Percentiles rank a stretch among this genome's conserved stretches.
Evolutionary conservation across 2,888 invertebrate genomes (phyloP).

Genomic region (Galeruca laticollis): DNA sequence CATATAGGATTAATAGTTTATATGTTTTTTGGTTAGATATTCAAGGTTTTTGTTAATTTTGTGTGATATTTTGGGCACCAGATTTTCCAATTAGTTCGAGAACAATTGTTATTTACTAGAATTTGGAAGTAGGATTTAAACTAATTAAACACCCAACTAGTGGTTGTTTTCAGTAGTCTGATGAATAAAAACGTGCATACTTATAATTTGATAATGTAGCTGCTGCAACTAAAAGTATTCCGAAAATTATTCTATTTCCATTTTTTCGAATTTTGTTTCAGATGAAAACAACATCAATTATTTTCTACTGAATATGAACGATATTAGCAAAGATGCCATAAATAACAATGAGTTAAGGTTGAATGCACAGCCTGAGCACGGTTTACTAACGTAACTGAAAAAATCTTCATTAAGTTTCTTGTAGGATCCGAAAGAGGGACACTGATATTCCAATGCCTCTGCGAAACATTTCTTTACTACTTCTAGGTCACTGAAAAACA

Average conservation of each 20-base stretch:
- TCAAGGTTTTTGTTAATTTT: too few relatives aligned
- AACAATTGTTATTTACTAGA: too few relatives aligned
- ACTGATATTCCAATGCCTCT: slow-evolving; percentile 25
- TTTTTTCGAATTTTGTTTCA: neutral
- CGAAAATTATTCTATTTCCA: neutral
- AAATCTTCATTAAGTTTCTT: slow-evolving; percentile 42
- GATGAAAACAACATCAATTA: neutral
- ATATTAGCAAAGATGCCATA: slow-evolving; percentile 32
- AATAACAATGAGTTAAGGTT: slow-evolving; percentile 36
- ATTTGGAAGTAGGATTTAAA: too few relatives aligned
- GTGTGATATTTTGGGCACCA: too few relatives aligned
- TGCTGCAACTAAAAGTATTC: too few relatives aligned
- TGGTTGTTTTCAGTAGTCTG: too few relatives aligned
- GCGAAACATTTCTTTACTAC: slow-evolving; percentile 41
- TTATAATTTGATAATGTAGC: too few relatives aligned
- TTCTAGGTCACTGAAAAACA: slow-evolving; percentile 38
- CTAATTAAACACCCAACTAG: too few relatives aligned
- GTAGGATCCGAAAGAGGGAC: slow-evolving; percentile 34
- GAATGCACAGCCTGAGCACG: slow-evolving; percentile 42
- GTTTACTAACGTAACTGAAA: slow-evolving; percentile 43
- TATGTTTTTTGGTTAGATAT: too few relatives aligned
- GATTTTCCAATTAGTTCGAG: too few relatives aligned
- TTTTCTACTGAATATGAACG: slow-evolving; percentile 32
- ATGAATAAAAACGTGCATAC: too few relatives aligned
- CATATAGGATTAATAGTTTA: too few relatives aligned